Conservation (phyloP, 2,888 invertebrate species). For the Nasonovia ribisnigri region DNA sequence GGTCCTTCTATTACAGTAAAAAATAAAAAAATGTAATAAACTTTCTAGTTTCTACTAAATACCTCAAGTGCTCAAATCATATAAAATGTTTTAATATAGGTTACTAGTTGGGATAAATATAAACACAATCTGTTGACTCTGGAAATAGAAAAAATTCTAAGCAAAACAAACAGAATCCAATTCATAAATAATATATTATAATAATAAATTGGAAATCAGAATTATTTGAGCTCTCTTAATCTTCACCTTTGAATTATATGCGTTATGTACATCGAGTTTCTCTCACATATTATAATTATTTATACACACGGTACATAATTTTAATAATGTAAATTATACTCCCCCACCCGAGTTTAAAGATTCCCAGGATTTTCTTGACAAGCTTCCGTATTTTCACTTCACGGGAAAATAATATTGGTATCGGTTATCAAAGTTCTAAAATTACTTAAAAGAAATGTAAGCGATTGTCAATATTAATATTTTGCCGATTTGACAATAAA, state of each 20-base stretch:
- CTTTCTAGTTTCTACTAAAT: background rate
- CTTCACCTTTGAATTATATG: background rate
- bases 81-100: background rate
- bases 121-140: background rate
- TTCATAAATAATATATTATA: background rate
- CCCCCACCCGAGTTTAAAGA: background rate
- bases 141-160: background rate
- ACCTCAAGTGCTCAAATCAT: background rate
- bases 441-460: slow-evolving; percentile 5
- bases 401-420: background rate
- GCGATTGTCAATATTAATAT: slow-evolving; percentile 16
- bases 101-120: background rate
- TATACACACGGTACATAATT: background rate
- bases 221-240: background rate
- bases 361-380: background rate
- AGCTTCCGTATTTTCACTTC: background rate
- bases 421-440: background rate
- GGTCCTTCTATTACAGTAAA: background rate
- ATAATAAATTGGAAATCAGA: background rate
- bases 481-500: background rate
- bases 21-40: background rate
- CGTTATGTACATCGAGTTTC: background rate
- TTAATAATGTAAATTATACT: background rate
- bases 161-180: background rate
- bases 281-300: background rate